A percentile compares a stretch with the other conserved stretches of the same genome.
Conservation (phyloP, 2,888 invertebrate species). For the Nudaria mundana region DNA sequence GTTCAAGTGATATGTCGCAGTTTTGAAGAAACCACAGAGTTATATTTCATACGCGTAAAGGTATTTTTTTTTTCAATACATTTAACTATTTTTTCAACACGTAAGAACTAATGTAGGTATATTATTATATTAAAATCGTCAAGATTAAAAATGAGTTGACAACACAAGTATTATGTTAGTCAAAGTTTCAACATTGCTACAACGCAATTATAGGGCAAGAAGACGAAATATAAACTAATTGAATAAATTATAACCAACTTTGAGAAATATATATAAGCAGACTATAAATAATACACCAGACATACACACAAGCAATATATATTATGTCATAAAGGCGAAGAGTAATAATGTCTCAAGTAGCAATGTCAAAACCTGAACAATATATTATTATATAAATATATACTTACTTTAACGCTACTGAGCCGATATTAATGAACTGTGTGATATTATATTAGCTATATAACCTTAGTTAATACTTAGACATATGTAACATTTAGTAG, state of each 20-base stretch:
- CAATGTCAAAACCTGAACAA: constrained; percentile 73
- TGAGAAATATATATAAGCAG: constrained; percentile 62
- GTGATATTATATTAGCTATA: constrained; percentile 54
- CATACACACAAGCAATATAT: constrained; percentile 38
- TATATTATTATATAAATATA: no score
- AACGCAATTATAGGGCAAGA: constrained; percentile 28
- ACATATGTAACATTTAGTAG: constrained; percentile 80
- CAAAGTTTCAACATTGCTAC: constrained; percentile 77
- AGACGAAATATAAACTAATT: constrained; percentile 25
- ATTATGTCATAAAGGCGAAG: constrained; percentile 27
- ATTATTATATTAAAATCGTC: constrained; percentile 12
- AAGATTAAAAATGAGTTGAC: constrained; percentile 46
- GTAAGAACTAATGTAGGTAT: no score
- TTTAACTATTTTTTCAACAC: no score
- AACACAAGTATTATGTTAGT: constrained; percentile 48
- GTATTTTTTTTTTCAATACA: no score
- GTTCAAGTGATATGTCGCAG: constrained; percentile 69
- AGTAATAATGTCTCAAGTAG: constrained; percentile 46
- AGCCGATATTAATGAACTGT: constrained; percentile 62
- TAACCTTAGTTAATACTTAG: constrained; percentile 68
- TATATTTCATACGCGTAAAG: not conserved
- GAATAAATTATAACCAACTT: constrained; percentile 58
- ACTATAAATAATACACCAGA: constrained; percentile 28
- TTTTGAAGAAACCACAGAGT: constrained; percentile 23
- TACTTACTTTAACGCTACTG: constrained; percentile 62